phyloP scores from a whole-genome alignment of 2,797 vertebrate genomes.

The Esox lucius region DNA sequence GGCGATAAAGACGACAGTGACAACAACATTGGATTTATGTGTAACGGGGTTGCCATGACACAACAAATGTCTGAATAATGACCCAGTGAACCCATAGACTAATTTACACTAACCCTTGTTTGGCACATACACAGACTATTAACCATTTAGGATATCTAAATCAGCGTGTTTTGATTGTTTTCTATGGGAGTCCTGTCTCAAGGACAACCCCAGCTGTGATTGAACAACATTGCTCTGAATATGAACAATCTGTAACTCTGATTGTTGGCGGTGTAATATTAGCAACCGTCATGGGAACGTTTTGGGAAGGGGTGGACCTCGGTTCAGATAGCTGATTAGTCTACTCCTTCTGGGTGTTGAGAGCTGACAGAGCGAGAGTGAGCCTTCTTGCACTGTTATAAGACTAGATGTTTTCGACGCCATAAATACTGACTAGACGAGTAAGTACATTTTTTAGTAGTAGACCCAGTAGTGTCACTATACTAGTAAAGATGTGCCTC shows the following conservation, averaged over 20 bases:
- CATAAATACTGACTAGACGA: no score
- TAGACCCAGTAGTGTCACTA: no score
- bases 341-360: no score
- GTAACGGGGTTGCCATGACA: conserved; percentile 41
- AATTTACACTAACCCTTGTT: not conserved
- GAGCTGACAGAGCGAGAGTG: no score
- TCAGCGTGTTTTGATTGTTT: not conserved
- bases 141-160: not conserved
- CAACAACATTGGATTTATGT: conserved; percentile 29
- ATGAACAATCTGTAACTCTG: not conserved
- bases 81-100: conserved; percentile 6
- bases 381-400: no score
- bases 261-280: not conserved
- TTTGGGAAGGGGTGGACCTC: no score
- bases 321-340: no score
- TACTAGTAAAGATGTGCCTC: not conserved
- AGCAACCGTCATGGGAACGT: no score
- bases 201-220: not conserved
- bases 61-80: conserved; percentile 21
- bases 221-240: not conserved
- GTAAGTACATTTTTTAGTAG: no score
- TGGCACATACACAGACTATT: not conserved
- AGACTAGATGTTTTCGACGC: no score
- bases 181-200: not conserved
- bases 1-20: conserved; percentile 21